Base-by-base conservation (phyloP, 2,888 invertebrate species). In the Furcula furcula region DNA sequence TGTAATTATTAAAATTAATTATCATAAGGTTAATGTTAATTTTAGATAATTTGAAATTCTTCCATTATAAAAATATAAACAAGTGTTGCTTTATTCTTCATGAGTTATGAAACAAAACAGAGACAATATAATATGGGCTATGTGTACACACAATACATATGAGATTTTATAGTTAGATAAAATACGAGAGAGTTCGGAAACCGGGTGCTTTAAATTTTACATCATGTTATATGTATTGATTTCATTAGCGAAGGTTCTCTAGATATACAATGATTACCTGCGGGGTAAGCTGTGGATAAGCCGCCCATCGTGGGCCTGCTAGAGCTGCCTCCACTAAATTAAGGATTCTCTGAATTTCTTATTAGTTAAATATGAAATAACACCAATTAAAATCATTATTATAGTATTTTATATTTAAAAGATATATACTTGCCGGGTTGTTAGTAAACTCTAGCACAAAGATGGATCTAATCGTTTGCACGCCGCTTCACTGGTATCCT, bases 181-280 rank as follows among this genome's bases (percentile, higher is more conserved):
- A 85, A 78, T 76, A 82, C 74, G 86, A 86, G 87, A 87, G 86
- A 87, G 85, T 86, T 80, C 71, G 82, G 75, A 83, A 86, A 85
- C 86, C 85, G 84, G 87, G 87, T 88, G 87, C 87, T 88, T 85
- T 86, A 87, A 85, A 87, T 78, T 87, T 78, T 84, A 87, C 80
- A 87, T 80, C 85, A 78, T 79, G 78, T 84, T 86, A 73, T 82
- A 76, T 67, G 73, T 76, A 76, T 76, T 83, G 65, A 72, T 80
- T 86, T 82, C 69, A 70, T 84, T 85, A 85, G 82, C 79, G 55
- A 72, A 74, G 76, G 72, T 76, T 78, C 74, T 74, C 64, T 81
- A 80, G 79, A 68, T 73, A 71, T 73, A 77, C 69, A 75, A 55
- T 43, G 47, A 29, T n/a, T 54, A 62, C 54, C 52, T 52, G 55